A percentile compares a stretch with the other conserved stretches of the same genome.
Evolutionary conservation across 2,113 vertebrate species (phyloP).

Genomic region (Passerina amoena): DNA sequence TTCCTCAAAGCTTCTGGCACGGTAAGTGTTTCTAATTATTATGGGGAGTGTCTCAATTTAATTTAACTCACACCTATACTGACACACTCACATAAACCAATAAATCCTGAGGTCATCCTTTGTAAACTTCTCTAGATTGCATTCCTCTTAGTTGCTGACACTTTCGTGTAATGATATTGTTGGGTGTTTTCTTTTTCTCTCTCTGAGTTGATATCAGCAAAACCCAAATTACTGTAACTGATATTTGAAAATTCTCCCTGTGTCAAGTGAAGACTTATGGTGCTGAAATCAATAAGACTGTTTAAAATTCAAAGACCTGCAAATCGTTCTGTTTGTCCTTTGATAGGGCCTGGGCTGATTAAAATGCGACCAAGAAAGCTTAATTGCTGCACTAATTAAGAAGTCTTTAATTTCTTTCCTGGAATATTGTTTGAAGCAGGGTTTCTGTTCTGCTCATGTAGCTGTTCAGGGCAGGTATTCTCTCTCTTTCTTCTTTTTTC

Average conservation of each 20-base stretch:
- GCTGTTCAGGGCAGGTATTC: slow-evolving; percentile 73
- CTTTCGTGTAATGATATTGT: not conserved
- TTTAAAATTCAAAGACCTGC: slow-evolving; percentile 88
- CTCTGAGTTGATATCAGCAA: slow-evolving; percentile 69
- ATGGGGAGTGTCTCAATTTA: not conserved
- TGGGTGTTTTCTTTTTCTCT: slow-evolving; percentile 6
- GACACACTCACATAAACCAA: not conserved
- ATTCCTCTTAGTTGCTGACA: slow-evolving; percentile 21
- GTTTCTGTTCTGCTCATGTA: slow-evolving; percentile 60
- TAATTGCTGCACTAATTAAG: slow-evolving; percentile 89
- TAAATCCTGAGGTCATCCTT: not conserved
- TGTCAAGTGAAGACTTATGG: slow-evolving; percentile 78
- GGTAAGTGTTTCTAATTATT: slow-evolving; percentile 28
- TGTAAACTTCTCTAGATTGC: slow-evolving; percentile 26
- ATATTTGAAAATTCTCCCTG: slow-evolving; percentile 79
- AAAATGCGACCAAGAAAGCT: slow-evolving; percentile 87
- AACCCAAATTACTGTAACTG: slow-evolving; percentile 77
- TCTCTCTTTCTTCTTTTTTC: slow-evolving; percentile 43
- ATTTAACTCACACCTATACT: not conserved
- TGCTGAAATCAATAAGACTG: slow-evolving; percentile 85
- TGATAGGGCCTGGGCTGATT: slow-evolving; percentile 86
- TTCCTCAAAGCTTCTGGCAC: not conserved
- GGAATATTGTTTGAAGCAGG: slow-evolving; percentile 82
- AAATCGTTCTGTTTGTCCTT: slow-evolving; percentile 89
- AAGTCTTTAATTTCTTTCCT: slow-evolving; percentile 87